These are phyloP conservation scores for Montipora efflorescens DNA, from an alignment of 64 coral and sea anemone species.

Conservation along the genomic window DNA sequence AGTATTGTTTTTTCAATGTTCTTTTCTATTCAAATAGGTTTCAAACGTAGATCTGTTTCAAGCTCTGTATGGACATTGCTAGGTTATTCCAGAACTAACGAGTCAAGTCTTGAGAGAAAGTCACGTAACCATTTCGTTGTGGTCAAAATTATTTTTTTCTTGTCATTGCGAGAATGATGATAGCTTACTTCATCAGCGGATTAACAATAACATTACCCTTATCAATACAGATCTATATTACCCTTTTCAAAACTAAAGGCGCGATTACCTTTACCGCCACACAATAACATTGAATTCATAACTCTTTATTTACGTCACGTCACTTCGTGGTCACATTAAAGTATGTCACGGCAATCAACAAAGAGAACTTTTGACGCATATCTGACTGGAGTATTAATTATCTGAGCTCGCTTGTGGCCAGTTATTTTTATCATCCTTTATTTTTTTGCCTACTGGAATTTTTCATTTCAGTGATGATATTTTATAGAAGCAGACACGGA, in stretches of 20 bases:
- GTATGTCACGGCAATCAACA: neutral
- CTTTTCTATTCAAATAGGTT: neutral
- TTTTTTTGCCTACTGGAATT: neutral
- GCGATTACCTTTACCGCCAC: neutral
- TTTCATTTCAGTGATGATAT: neutral
- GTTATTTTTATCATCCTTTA: neutral
- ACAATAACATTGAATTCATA: neutral
- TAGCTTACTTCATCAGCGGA: neutral
- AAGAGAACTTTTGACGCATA: neutral
- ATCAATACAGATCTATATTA: neutral
- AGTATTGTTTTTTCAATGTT: neutral
- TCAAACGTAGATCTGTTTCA: neutral
- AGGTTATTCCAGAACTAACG: constrained; percentile 21
- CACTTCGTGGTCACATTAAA: constrained; percentile 9
- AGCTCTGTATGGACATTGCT: neutral
- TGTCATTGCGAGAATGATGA: neutral
- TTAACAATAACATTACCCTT: neutral
- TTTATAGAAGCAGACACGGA: neutral
- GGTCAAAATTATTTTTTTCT: neutral
- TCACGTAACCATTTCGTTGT: neutral
- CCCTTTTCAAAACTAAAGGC: neutral
- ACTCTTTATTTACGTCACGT: neutral
- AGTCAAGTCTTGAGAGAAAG: neutral
- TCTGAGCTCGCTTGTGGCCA: neutral
- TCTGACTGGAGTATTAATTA: neutral